Base-by-base conservation (phyloP, 1,140 invertebrate genomes). In the Stegodyphus dumicola region DNA sequence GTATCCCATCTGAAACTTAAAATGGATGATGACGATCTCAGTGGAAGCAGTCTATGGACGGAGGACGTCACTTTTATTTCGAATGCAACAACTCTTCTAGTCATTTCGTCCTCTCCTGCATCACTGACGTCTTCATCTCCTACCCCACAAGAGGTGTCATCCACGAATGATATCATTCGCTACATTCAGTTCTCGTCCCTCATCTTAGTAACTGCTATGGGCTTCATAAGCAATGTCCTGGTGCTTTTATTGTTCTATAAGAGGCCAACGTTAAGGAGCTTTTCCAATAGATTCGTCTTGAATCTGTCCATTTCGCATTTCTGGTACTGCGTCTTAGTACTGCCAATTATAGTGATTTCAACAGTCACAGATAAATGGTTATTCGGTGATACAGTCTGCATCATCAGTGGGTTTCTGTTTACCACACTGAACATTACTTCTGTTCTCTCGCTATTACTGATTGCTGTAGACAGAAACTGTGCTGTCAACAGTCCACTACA, bases 401-500 rank as follows among this genome's bases (percentile, higher is more conserved):
- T 91, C 69, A 88, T 91, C 10, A 91, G 91, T 5, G 92, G 93
- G 67, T 91, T 92, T 74, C 88, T 91, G 6, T 91, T 92, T 73
- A 92, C 91, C 56, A 88, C 92, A 2, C 91, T 92, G 67, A 92
- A 92, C 13, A 91, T 91, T 1, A 92, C 92, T 17, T 93, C 92
- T 15, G 92, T 94, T 4, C 91, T 96, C 33, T 94, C 94, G 1
- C 93, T 96, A 7, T 92, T 96, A 9, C 92, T 97, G 10, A 96
- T 97, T 60, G 95, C 95, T 1, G 91, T 96, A 4, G 96, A 97
- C 89, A 94, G 96, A 88, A 96, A 96, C 90, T 94, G 95, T 87
- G 96, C 96, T 0, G 95, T 97, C 53, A 95, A 95, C 6, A 95
- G 95, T 89, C 96, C 96, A 0, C 91, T 97, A 48, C 93, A 95